A percentile compares a stretch with the other conserved stretches of the same genome.
These are phyloP conservation scores for Meliscaeva auricollis DNA, from an alignment of 2,888 invertebrate genomes.

Conservation along the genomic window DNA sequence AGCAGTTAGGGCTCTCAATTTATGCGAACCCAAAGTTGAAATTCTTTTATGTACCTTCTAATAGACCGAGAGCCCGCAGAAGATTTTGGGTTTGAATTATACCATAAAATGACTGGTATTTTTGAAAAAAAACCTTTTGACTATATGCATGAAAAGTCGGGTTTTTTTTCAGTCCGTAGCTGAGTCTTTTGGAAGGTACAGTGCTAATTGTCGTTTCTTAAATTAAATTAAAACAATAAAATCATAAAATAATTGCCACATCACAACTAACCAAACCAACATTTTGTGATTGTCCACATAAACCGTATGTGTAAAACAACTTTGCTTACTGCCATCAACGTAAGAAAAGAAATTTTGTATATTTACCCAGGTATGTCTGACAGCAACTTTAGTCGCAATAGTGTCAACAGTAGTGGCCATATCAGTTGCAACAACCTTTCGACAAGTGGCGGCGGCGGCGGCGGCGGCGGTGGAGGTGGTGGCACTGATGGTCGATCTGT, in stretches of 20 bases:
- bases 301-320: slow-evolving; percentile 63
- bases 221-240: neutral
- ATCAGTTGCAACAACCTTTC: slow-evolving; percentile 70
- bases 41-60: no score
- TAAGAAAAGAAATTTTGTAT: slow-evolving; percentile 81
- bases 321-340: slow-evolving; percentile 78
- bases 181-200: no score
- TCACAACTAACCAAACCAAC: slow-evolving; percentile 54
- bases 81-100: no score
- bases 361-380: slow-evolving; percentile 81
- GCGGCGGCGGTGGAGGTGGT: slow-evolving; percentile 76
- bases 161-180: no score
- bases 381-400: slow-evolving; percentile 80
- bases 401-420: slow-evolving; percentile 77
- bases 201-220: no score
- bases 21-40: no score
- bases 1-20: no score
- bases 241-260: slow-evolving; percentile 18
- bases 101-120: no score
- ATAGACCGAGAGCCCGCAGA: no score
- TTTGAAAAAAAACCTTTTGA: no score
- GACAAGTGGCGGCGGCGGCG: slow-evolving; percentile 76
- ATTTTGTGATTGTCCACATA: slow-evolving; percentile 69
- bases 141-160: no score
- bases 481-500: slow-evolving; percentile 78